These are phyloP conservation scores for Pampusana beccarii DNA, from an alignment of 2,113 vertebrate genomes.

Conservation along the genomic window DNA sequence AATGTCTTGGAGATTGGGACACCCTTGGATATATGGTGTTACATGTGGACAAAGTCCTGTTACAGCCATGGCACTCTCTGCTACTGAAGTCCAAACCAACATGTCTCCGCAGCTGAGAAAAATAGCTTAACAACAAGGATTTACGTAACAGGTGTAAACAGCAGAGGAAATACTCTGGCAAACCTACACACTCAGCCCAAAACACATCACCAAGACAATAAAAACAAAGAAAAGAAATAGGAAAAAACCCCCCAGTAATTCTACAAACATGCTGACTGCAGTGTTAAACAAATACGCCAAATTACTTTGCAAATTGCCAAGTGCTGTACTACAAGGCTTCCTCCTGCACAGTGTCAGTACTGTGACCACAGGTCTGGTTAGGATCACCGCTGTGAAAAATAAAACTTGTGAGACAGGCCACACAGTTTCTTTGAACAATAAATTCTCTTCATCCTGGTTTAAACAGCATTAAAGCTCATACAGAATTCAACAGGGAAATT, in stretches of 20 bases:
- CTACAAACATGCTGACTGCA: conserved; percentile 5
- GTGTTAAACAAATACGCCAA: conserved; percentile 34
- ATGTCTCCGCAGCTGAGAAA: not conserved
- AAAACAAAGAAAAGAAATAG: conserved; percentile 45
- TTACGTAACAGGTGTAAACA: conserved; percentile 36
- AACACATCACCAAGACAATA: conserved; percentile 40
- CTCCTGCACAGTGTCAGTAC: conserved; percentile 54
- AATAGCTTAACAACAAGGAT: not conserved
- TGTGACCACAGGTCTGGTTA: conserved; percentile 14
- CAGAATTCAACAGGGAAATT: not conserved
- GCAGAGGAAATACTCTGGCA: not conserved
- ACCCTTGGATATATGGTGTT: not conserved
- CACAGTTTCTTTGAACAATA: conserved; percentile 23
- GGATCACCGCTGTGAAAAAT: conserved; percentile 41
- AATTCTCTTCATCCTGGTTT: not conserved
- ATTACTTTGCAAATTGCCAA: conserved; percentile 13
- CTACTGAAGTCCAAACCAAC: not conserved
- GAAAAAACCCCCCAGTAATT: not conserved
- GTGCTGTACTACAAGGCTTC: conserved; percentile 36
- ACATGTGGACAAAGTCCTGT: not conserved
- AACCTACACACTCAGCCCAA: not conserved
- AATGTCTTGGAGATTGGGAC: not conserved
- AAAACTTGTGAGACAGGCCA: conserved; percentile 43
- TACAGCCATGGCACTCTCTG: not conserved
- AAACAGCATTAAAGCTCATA: not conserved